Percentiles rank a stretch among this genome's conserved stretches.
phyloP scores from a whole-genome alignment of 2,888 invertebrate genomes.

The Lasioglossum calceatum region DNA sequence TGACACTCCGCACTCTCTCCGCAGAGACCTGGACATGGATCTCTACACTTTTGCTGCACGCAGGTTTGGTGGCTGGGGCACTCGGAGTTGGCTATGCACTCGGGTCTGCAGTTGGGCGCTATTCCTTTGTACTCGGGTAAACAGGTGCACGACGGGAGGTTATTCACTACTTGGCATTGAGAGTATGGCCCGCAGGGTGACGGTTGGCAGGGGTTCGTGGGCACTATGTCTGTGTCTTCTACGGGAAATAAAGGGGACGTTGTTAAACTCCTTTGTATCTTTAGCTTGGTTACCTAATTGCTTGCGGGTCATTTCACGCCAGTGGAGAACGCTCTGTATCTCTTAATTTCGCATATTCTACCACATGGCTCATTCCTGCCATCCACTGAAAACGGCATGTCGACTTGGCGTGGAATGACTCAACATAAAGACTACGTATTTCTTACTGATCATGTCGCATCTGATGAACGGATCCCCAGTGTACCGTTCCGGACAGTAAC shows the following conservation, averaged over 20 bases:
- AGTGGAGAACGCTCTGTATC: background rate
- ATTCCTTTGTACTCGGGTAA: slow-evolving; percentile 88
- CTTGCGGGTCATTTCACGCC: background rate
- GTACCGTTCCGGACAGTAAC: slow-evolving; percentile 90
- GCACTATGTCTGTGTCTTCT: slow-evolving; percentile 68
- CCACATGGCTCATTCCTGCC: background rate
- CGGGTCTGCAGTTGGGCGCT: slow-evolving; percentile 91
- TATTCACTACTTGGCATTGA: slow-evolving; percentile 85
- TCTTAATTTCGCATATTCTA: background rate
- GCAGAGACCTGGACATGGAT: slow-evolving; percentile 89
- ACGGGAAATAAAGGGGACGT: background rate
- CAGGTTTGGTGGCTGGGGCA: slow-evolving; percentile 88
- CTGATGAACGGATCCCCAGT: slow-evolving; percentile 92
- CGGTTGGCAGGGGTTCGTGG: slow-evolving; percentile 86
- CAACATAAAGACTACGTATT: background rate
- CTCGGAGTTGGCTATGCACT: slow-evolving; percentile 90
- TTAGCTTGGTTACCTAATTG: background rate
- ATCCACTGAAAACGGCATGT: background rate
- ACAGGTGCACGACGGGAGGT: slow-evolving; percentile 89
- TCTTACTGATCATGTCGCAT: slow-evolving; percentile 83
- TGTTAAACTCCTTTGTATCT: background rate
- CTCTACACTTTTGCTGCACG: slow-evolving; percentile 88
- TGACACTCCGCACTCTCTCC: slow-evolving; percentile 87
- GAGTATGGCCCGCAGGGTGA: slow-evolving; percentile 89
- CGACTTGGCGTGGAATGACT: background rate